A percentile compares a stretch with the other conserved stretches of the same genome.
phyloP scores from a whole-genome alignment of 2,797 vertebrate genomes.

The Epinephelus coioides region DNA sequence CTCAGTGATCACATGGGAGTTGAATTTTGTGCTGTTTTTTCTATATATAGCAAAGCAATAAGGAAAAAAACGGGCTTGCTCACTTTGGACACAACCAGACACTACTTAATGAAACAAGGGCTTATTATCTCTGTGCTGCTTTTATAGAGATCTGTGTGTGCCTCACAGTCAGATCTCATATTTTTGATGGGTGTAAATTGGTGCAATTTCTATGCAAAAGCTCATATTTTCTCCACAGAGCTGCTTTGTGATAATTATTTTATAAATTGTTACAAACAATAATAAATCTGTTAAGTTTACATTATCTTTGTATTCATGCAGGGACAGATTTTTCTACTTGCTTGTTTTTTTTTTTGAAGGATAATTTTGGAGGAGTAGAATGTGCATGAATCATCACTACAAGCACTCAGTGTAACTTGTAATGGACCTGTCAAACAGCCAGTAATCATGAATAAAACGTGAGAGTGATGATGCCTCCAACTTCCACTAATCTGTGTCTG shows the following conservation, averaged over 20 bases:
- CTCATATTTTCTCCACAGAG: slow-evolving; percentile 58
- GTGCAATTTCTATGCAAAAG: slow-evolving; percentile 64
- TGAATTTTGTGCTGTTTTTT: slow-evolving; percentile 31
- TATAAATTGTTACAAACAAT: slow-evolving; percentile 43
- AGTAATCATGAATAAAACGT: slow-evolving; percentile 64
- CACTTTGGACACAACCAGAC: slow-evolving; percentile 32
- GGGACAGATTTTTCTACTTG: slow-evolving; percentile 53
- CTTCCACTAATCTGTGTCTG: slow-evolving; percentile 31
- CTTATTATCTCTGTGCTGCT: slow-evolving; percentile 49
- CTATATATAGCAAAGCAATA: slow-evolving; percentile 45
- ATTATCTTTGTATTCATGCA: slow-evolving; percentile 31
- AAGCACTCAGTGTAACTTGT: slow-evolving; percentile 22
- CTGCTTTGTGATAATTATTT: slow-evolving; percentile 62
- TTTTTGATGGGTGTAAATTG: slow-evolving; percentile 48
- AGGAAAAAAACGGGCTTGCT: not conserved
- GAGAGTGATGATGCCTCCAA: slow-evolving; percentile 18
- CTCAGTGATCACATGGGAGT: slow-evolving; percentile 13
- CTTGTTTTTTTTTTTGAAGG: slow-evolving; percentile 42
- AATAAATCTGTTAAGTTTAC: slow-evolving; percentile 48
- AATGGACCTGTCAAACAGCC: slow-evolving; percentile 40
- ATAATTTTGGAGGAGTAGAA: slow-evolving; percentile 30
- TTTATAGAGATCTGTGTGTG: slow-evolving; percentile 38
- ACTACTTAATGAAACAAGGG: slow-evolving; percentile 44
- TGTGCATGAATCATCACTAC: slow-evolving; percentile 8
- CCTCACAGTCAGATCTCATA: slow-evolving; percentile 40